Base-by-base conservation (phyloP, 2,113 vertebrate species). In the Dicerorhinus sumatrensis region DNA sequence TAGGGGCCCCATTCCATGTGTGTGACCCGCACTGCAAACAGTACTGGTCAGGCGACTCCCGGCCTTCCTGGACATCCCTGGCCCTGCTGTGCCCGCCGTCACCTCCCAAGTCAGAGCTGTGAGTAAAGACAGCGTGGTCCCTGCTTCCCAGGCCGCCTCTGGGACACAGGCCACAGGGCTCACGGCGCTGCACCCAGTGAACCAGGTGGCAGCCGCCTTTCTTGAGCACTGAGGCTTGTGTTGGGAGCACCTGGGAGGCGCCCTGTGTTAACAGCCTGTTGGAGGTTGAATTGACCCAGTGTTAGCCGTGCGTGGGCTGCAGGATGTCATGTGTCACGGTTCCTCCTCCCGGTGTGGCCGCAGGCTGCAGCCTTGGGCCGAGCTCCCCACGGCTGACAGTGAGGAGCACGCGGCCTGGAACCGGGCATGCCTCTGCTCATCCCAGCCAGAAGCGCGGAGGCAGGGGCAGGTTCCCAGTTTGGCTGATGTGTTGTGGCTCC, bases 231-330 rank as follows among this genome's bases (percentile, higher is more conserved):
- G 14, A 25, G 75, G 46, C 48, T 84, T 60, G 62, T 9, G 14
- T 5, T 0, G 2, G 3, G 56, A 31, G 6, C 20, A 6, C 13
- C n/a, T 33, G 31, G 67, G 82, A 65, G 0, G 39, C 3, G 0
- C 23, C 0, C 46, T 81, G 23, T 54, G 18, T 89, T 93, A 27
- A 21, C 21, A 23, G 54, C 17, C 18, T 79, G 5, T 92, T 39
- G 5, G n/a, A 56, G 81, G 20, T 36, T 73, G 46, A 0, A 33
- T 39, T 60, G 42, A 69, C 33, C 2, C 21, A 20, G 7, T 48
- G 25, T 67, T 33, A 72, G 72, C 58, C 5, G 0, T 75, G 89
- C 2, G 23, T 20, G 51, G 27, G n/a, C 42, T 56, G 36, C 54
- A 63, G 54, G 51, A 4, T 89, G 20, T 3, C 67, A 5, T 2